These are phyloP conservation scores for Sardinella longiceps DNA, from an alignment of 2,797 vertebrate genomes.

Conservation along the genomic window DNA sequence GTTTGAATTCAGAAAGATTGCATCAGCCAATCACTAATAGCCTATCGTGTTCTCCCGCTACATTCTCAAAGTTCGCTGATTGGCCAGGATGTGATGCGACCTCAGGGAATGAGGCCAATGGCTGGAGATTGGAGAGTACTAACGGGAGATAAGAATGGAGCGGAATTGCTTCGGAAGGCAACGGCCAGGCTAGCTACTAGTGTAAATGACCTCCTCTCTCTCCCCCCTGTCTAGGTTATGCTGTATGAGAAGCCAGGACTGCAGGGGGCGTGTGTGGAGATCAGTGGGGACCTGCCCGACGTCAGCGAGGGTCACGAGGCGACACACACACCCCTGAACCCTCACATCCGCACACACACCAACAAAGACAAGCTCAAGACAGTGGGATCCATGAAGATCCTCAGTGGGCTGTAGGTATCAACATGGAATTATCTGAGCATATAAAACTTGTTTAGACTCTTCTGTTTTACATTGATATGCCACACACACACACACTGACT, in stretches of 20 bases:
- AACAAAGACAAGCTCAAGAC: conserved; percentile 59
- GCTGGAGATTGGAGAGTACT: no score
- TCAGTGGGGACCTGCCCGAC: conserved; percentile 79
- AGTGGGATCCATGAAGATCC: conserved; percentile 87
- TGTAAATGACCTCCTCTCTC: conserved; percentile 14
- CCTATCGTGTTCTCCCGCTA: no score
- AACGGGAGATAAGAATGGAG: no score
- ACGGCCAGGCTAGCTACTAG: no score
- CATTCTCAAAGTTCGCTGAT: no score
- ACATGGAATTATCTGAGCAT: neutral
- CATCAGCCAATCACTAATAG: no score
- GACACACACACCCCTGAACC: conserved; percentile 36
- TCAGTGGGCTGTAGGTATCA: conserved; percentile 91
- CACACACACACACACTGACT: neutral
- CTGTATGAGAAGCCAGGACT: conserved; percentile 87
- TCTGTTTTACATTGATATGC: neutral
- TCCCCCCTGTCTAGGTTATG: conserved; percentile 83
- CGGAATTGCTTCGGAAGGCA: no score
- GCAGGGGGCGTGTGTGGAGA: conserved; percentile 80
- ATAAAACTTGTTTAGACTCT: neutral
- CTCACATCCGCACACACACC: conserved; percentile 14
- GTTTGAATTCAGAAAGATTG: no score
- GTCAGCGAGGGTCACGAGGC: conserved; percentile 60
- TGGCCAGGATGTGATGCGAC: no score
- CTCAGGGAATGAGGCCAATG: no score